These are phyloP conservation scores for Nineta flava DNA, from an alignment of 2,888 invertebrate genomes.

Conservation along the genomic window DNA sequence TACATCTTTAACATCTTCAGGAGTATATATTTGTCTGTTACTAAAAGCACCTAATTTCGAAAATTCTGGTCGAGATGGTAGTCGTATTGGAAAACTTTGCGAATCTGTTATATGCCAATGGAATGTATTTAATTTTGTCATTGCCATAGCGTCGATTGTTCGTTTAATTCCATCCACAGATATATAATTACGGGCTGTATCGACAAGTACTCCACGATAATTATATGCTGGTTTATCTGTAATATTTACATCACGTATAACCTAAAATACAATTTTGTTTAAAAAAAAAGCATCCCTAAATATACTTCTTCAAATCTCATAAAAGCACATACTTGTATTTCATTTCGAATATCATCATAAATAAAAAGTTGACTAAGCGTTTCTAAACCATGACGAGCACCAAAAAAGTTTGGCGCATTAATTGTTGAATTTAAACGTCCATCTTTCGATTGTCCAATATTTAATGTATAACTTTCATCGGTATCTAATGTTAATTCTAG, in stretches of 20 bases:
- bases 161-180: slow-evolving; percentile 52
- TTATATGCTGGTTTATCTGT: slow-evolving; percentile 70
- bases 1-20: slow-evolving; percentile 34
- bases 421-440: slow-evolving; percentile 39
- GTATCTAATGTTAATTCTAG: slow-evolving; percentile 36
- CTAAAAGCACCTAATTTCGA: slow-evolving; percentile 65
- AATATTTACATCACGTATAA: slow-evolving; percentile 44
- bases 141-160: slow-evolving; percentile 78
- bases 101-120: slow-evolving; percentile 93
- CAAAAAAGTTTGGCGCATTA: slow-evolving; percentile 43
- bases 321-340: slow-evolving; percentile 29
- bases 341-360: slow-evolving; percentile 43
- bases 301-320: not conserved
- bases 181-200: slow-evolving; percentile 80
- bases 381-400: slow-evolving; percentile 49
- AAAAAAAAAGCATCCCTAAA: not conserved
- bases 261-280: slow-evolving; percentile 25
- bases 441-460: slow-evolving; percentile 26
- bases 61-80: slow-evolving; percentile 53
- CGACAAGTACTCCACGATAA: slow-evolving; percentile 77
- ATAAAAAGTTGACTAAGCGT: slow-evolving; percentile 51
- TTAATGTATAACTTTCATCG: slow-evolving; percentile 41
- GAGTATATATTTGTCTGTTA: slow-evolving; percentile 48
- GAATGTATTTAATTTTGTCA: slow-evolving; percentile 81
- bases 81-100: slow-evolving; percentile 83